Percentiles rank a stretch among this genome's conserved stretches.
phyloP scores from a whole-genome alignment of 2,113 vertebrate genomes.

The Hypomesus transpacificus region DNA sequence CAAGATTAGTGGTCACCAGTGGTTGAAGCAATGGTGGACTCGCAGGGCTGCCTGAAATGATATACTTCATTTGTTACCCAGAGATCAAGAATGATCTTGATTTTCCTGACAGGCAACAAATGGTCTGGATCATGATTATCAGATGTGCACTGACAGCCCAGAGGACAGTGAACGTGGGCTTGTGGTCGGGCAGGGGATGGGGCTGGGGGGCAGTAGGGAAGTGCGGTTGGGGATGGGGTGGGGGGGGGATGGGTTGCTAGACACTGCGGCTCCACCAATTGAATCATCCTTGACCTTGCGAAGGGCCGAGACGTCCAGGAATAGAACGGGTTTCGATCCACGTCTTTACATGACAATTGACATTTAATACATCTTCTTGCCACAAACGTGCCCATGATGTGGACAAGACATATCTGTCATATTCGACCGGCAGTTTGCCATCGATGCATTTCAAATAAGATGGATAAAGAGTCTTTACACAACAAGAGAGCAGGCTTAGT shows the following conservation, averaged over 20 bases:
- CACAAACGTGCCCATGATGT: slow-evolving; percentile 37
- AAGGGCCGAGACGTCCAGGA: slow-evolving; percentile 30
- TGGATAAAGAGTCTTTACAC: slow-evolving; percentile 10
- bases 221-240: neutral
- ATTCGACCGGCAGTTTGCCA: slow-evolving; percentile 7
- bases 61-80: slow-evolving; percentile 19
- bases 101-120: slow-evolving; percentile 46
- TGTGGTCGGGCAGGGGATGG: too few species aligned
- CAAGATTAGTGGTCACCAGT: too few species aligned
- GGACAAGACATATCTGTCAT: slow-evolving; percentile 37
- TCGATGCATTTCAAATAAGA: neutral
- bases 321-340: slow-evolving; percentile 41
- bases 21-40: neutral
- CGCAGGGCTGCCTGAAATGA: slow-evolving; percentile 11
- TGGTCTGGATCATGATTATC: slow-evolving; percentile 60
- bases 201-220: too few species aligned
- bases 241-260: neutral
- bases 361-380: slow-evolving; percentile 47
- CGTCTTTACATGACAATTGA: slow-evolving; percentile 48
- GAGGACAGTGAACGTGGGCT: slow-evolving; percentile 15
- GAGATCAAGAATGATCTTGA: slow-evolving; percentile 33
- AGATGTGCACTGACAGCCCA: slow-evolving; percentile 51
- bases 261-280: slow-evolving; percentile 48
- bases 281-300: slow-evolving; percentile 55
- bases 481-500: neutral